Conservation (phyloP, 2,113 vertebrate species). For the Eptesicus fuscus region DNA sequence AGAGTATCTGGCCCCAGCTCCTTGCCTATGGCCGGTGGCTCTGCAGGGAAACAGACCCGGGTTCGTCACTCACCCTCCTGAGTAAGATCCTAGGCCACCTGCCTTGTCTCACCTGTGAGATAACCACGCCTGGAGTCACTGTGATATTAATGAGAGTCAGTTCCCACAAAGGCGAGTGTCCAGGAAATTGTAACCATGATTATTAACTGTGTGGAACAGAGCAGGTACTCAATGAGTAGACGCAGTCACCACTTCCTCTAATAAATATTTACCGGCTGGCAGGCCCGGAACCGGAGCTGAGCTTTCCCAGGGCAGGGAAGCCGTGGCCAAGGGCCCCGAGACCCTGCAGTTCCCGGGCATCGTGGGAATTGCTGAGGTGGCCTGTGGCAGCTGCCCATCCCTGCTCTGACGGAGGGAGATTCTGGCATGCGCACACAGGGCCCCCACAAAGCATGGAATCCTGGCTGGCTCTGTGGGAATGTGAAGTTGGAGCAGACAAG, state of each 20-base stretch:
- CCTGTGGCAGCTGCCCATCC: neutral
- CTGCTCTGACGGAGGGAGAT: neutral
- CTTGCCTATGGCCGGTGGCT: neutral
- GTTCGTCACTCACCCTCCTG: neutral
- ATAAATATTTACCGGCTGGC: neutral
- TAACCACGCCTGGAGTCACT: neutral
- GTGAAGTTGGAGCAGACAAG: neutral
- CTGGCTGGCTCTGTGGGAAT: neutral
- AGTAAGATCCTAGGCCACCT: neutral
- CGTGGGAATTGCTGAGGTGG: neutral
- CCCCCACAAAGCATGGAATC: neutral
- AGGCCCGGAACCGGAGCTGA: neutral
- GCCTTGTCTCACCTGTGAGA: neutral
- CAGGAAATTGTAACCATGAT: neutral
- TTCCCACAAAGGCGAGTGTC: neutral
- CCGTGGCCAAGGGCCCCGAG: neutral
- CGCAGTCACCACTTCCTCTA: neutral
- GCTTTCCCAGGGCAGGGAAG: neutral
- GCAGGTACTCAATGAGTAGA: neutral
- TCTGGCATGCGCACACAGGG: neutral
- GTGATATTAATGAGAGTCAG: neutral
- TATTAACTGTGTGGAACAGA: neutral
- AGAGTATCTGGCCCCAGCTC: neutral
- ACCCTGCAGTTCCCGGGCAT: neutral
- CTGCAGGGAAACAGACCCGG: neutral